Conservation (phyloP, 2,113 vertebrate species). For the Rhabdornis inornatus region DNA sequence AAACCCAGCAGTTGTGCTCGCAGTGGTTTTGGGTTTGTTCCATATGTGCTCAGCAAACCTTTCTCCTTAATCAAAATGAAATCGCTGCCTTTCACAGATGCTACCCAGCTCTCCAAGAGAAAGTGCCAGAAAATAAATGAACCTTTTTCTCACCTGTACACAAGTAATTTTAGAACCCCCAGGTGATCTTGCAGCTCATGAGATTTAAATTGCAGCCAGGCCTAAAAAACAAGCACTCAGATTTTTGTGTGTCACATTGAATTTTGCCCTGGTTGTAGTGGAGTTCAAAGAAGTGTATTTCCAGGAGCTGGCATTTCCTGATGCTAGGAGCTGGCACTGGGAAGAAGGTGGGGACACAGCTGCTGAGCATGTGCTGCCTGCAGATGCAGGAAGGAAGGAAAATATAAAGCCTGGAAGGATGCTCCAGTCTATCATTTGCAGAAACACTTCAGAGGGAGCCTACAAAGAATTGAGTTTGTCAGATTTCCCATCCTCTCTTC, state of each 20-base stretch:
- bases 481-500: neutral
- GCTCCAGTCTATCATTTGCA: neutral
- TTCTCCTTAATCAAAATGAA: slow-evolving; percentile 14
- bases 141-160: neutral
- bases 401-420: neutral
- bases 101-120: neutral
- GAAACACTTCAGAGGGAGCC: neutral
- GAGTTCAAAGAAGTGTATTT: neutral
- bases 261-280: neutral
- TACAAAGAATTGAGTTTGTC: neutral
- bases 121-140: slow-evolving; percentile 16
- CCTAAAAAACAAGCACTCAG: neutral
- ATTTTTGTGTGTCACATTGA: neutral
- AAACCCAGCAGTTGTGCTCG: neutral
- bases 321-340: neutral
- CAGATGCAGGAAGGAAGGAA: neutral
- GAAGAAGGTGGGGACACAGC: neutral
- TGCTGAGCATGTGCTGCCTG: neutral
- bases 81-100: neutral
- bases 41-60: neutral
- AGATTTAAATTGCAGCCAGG: neutral
- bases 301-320: neutral
- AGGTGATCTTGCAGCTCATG: neutral
- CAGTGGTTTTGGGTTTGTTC: neutral
- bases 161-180: neutral